phyloP scores from a whole-genome alignment of 2,888 invertebrate genomes.

The Hirtodrosophila trivittata region DNA sequence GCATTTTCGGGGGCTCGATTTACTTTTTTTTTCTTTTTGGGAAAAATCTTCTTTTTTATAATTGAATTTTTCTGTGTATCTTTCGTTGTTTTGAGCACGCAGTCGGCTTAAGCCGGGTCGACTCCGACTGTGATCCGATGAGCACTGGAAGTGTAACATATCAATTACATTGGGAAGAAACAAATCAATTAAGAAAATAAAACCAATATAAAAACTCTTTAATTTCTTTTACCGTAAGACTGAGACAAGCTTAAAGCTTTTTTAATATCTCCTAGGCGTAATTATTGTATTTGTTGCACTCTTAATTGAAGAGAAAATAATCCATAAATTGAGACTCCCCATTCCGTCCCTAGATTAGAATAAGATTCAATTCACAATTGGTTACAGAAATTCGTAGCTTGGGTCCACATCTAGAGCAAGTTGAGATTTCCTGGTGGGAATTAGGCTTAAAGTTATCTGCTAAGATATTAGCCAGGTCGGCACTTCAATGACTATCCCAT shows the following conservation, averaged over 20 bases:
- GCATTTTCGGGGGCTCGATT: slow-evolving; percentile 48
- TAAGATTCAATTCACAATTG: too few species aligned
- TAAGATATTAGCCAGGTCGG: background rate
- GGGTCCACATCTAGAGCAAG: too few species aligned
- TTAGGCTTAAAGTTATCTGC: too few species aligned
- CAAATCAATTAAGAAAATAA: slow-evolving; percentile 9
- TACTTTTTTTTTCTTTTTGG: slow-evolving; percentile 23
- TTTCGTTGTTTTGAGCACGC: slow-evolving; percentile 10
- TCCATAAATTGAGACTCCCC: too few species aligned
- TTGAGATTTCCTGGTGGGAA: too few species aligned
- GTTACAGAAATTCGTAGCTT: too few species aligned
- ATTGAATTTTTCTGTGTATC: slow-evolving; percentile 47
- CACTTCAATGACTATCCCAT: slow-evolving; percentile 13
- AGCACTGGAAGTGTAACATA: slow-evolving; percentile 52
- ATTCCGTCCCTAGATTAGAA: too few species aligned
- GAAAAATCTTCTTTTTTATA: slow-evolving; percentile 33
- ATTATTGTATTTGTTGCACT: too few species aligned
- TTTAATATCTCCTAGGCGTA: too few species aligned
- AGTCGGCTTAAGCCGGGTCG: slow-evolving; percentile 14
- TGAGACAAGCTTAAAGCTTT: background rate
- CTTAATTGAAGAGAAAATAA: too few species aligned
- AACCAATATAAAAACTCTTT: background rate
- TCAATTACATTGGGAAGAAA: slow-evolving; percentile 56
- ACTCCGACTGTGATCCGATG: slow-evolving; percentile 19
- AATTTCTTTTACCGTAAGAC: too few species aligned